A percentile compares a stretch with the other conserved stretches of the same genome.
Evolutionary conservation across 1,140 invertebrate species (phyloP).

Genomic region (Archivesica marissinica): DNA sequence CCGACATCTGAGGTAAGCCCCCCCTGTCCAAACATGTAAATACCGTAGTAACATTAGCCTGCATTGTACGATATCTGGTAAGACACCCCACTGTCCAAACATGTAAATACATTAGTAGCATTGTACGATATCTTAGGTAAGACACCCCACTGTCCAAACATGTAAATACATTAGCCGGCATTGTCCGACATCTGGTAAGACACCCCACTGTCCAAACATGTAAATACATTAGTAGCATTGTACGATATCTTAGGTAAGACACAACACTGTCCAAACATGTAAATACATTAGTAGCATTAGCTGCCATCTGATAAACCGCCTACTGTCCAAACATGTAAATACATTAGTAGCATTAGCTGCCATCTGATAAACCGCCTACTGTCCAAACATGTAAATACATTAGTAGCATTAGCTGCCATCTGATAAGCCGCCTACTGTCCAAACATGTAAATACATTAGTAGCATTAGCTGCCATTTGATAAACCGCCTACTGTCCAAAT

Average conservation of each 20-base stretch:
- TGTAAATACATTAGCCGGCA: slow-evolving; percentile 8
- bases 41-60: slow-evolving; percentile 28
- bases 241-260: slow-evolving; percentile 19
- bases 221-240: slow-evolving; percentile 30
- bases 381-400: slow-evolving; percentile 30
- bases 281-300: slow-evolving; percentile 16
- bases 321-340: slow-evolving; percentile 46
- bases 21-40: slow-evolving; percentile 50
- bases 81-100: slow-evolving; percentile 42
- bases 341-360: slow-evolving; percentile 26
- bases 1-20: slow-evolving; percentile 38
- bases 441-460: slow-evolving; percentile 42
- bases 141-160: slow-evolving; percentile 41
- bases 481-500: too few relatives aligned
- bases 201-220: slow-evolving; percentile 52
- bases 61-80: slow-evolving; percentile 29
- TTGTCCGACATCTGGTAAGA: slow-evolving; percentile 33
- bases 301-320: slow-evolving; percentile 27
- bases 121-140: slow-evolving; percentile 24
- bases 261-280: too few relatives aligned
- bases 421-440: slow-evolving; percentile 37
- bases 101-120: slow-evolving; percentile 29
- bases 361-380: slow-evolving; percentile 17
- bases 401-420: slow-evolving; percentile 17
- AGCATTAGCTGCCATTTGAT: slow-evolving; percentile 8